Percentiles rank a stretch among this genome's conserved stretches.
Evolutionary conservation across 2,888 invertebrate species (phyloP).

Genomic region (Platycheirus rosarum): DNA sequence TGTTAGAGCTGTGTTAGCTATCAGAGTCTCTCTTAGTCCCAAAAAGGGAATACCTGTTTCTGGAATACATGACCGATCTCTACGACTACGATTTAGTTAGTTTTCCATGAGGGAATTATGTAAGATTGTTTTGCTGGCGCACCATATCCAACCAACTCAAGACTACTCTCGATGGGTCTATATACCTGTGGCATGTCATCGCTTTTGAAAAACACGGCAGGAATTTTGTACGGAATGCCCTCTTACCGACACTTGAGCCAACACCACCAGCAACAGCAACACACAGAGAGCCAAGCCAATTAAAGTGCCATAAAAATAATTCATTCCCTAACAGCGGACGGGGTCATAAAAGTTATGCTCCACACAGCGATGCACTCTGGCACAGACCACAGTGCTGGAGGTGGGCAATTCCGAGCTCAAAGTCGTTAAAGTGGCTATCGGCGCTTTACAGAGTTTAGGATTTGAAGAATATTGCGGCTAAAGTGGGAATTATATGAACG

Average conservation of each 20-base stretch:
- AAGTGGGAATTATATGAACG: conserved; percentile 12
- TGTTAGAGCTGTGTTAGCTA: conserved; percentile 31
- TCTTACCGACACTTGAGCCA: conserved; percentile 46
- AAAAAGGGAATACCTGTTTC: conserved; percentile 62
- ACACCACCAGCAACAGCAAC: conserved; percentile 12
- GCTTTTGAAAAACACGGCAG: conserved; percentile 35
- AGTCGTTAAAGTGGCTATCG: conserved; percentile 54
- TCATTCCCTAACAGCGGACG: conserved; percentile 58
- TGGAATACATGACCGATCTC: neutral
- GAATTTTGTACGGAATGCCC: conserved; percentile 58
- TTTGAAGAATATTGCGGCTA: conserved; percentile 3
- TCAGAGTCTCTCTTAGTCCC: conserved; percentile 15
- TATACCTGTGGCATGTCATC: conserved; percentile 49
- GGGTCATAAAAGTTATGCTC: conserved; percentile 59
- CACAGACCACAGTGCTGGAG: conserved; percentile 20
- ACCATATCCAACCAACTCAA: conserved; percentile 36
- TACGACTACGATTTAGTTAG: conserved; percentile 49
- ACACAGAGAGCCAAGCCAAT: conserved; percentile 49
- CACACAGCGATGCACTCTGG: neutral
- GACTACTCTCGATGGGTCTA: neutral
- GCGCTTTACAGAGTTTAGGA: conserved; percentile 33
- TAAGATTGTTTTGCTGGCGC: too few relatives aligned
- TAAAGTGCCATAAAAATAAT: conserved; percentile 72
- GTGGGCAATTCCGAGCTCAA: conserved; percentile 21
- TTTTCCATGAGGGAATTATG: conserved; percentile 48